Evolutionary conservation across 2,113 vertebrate genomes (phyloP).

Genomic region (Campylorhamphus procurvoides): DNA sequence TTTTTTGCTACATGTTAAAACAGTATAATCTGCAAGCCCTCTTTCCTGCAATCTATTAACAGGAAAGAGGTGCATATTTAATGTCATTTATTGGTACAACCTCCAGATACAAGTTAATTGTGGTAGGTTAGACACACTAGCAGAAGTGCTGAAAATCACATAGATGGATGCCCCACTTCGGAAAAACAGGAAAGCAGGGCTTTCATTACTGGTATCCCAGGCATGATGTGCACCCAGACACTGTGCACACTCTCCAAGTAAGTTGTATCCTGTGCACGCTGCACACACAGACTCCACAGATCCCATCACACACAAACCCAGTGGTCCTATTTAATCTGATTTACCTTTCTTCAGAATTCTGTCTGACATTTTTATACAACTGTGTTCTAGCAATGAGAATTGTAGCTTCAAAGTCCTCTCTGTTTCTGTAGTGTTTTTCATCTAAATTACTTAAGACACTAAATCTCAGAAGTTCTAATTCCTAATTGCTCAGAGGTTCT

Average conservation of each 20-base stretch:
- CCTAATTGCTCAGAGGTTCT: not conserved
- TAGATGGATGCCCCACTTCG: not conserved
- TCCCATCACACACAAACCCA: not conserved
- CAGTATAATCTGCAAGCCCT: not conserved
- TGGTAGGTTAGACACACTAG: not conserved
- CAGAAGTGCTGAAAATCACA: not conserved
- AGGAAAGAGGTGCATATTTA: not conserved
- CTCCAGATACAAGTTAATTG: not conserved
- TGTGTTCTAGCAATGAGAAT: not conserved
- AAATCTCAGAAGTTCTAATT: not conserved
- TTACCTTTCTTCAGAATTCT: not conserved
- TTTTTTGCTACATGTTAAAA: not conserved
- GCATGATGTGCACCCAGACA: rapidly evolving
- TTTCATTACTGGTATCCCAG: not conserved
- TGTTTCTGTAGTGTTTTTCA: not conserved
- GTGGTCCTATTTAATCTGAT: not conserved
- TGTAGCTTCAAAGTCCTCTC: not conserved
- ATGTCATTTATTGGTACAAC: not conserved
- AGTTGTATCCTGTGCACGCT: too few species aligned
- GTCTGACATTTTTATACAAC: not conserved
- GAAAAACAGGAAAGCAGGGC: not conserved
- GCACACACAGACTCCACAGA: not conserved
- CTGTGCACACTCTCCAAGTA: not conserved
- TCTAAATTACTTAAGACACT: not conserved
- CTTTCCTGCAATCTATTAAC: not conserved